Base-by-base conservation (phyloP, 2,797 vertebrate species). In the Ispidina lecontei region DNA sequence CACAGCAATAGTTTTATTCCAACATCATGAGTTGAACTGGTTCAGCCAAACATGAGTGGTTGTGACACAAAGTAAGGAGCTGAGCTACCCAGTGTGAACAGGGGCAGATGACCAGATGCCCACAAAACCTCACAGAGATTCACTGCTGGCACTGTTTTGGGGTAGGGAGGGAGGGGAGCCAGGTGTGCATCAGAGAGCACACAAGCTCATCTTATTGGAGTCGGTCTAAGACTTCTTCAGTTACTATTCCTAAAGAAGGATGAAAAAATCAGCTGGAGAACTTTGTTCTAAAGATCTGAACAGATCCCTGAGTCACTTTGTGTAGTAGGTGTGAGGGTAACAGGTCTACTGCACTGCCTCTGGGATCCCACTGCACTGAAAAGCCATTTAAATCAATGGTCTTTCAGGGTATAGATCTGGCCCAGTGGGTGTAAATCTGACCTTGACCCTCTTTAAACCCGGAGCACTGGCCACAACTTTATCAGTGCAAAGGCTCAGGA, bases 351-450 rank as follows among this genome's bases (percentile, higher is more conserved):
- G 35, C 60, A 73, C 0, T 0, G 2, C 29, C 58, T 70, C 68
- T 37, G 71, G 64, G 81, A 82, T 68, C 75, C 56, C 72, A 33
- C 41, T 39, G 3, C 29, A 31, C 77, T 90, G 58, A 75, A 18
- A 69, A 71, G 46, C 46, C 83, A 33, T 28, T 85, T 35, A 25
- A 80, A 86, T 82, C 86, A 26, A 37, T 60, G 70, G 86, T 79
- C 62, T 87, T 76, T 35, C 77, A 71, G 52, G 18, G 8, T 67
- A 82, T 76, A 54, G 86, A 89, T 80, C 82, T 56, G 37, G 15
- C 41, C 58, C 69, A 39, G 37, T 64, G 86, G 71, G 69, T 87
- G 64, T 35, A 63, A 87, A 89, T 70, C 44, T 91, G 89, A 91
- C 89, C 85, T 86, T 90, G 64, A 64, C 71, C 63, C 26, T 81